phyloP scores from a whole-genome alignment of 2,888 invertebrate genomes.

The Villa cingulata region DNA sequence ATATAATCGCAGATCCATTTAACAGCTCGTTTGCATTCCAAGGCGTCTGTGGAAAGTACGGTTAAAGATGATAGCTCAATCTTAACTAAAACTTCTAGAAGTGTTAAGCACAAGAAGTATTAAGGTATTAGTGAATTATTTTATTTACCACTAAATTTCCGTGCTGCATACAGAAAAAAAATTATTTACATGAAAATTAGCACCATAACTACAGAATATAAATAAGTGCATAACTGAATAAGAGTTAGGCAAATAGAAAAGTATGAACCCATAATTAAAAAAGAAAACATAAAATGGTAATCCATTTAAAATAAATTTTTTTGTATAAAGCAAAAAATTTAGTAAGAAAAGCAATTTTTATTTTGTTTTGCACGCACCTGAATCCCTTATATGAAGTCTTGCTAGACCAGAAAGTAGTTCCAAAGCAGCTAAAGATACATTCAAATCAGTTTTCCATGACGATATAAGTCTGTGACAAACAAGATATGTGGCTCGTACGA shows the following conservation, averaged over 20 bases:
- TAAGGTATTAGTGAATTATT: slow-evolving; percentile 20
- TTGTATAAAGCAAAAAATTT: not conserved
- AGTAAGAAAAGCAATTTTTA: not conserved
- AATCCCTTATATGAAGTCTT: slow-evolving; percentile 74
- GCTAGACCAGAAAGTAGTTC: slow-evolving; percentile 85
- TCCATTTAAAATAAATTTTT: no score
- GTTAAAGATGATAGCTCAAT: slow-evolving; percentile 28
- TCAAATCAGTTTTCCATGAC: slow-evolving; percentile 90
- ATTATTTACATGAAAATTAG: not conserved
- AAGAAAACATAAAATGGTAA: no score
- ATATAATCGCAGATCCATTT: slow-evolving; percentile 99
- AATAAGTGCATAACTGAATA: not conserved
- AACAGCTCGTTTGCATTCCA: slow-evolving; percentile 83
- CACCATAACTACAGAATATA: not conserved
- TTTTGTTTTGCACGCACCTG: slow-evolving; percentile 55
- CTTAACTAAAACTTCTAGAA: slow-evolving; percentile 33
- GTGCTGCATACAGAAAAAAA: slow-evolving; percentile 32
- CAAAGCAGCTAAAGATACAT: slow-evolving; percentile 83
- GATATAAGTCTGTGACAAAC: slow-evolving; percentile 91
- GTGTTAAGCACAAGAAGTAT: slow-evolving; percentile 17
- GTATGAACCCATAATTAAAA: not conserved
- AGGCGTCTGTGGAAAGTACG: slow-evolving; percentile 53
- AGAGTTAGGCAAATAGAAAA: no score
- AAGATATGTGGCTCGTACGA: slow-evolving; percentile 82
- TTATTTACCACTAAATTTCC: slow-evolving; percentile 40